A percentile compares a stretch with the other conserved stretches of the same genome.
phyloP scores from a whole-genome alignment of 2,797 vertebrate species.

The Garrulus glandarius region DNA sequence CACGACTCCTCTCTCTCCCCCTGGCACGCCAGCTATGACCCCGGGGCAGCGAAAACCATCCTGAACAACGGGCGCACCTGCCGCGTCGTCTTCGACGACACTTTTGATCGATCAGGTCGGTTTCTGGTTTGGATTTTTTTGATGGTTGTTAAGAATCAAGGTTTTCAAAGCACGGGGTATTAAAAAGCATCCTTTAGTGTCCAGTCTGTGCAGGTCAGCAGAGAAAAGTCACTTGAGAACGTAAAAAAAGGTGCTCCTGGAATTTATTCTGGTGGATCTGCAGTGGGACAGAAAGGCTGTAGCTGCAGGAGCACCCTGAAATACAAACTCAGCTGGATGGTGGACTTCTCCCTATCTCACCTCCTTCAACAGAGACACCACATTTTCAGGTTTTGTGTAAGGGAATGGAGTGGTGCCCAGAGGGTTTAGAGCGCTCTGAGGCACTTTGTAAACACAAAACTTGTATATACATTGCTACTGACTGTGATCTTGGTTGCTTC shows the following conservation, averaged over 20 bases:
- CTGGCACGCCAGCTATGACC: slow-evolving; percentile 85
- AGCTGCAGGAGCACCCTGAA: not conserved
- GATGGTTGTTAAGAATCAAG: not conserved
- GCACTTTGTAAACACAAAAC: not conserved
- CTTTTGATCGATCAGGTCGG: slow-evolving; percentile 87
- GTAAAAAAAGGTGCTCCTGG: fast-evolving
- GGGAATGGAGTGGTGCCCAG: too few relatives aligned
- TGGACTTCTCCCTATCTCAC: not conserved
- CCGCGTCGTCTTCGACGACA: slow-evolving; percentile 88
- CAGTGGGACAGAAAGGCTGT: not conserved
- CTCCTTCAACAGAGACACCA: fast-evolving
- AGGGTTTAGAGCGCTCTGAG: not conserved
- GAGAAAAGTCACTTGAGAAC: not conserved
- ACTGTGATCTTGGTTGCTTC: not conserved
- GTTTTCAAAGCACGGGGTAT: not conserved
- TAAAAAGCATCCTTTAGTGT: not conserved
- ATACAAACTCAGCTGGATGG: not conserved
- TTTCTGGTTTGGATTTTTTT: not conserved
- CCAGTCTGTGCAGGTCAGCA: not conserved
- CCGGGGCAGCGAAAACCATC: slow-evolving; percentile 83
- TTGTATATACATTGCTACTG: fast-evolving
- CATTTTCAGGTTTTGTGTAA: not conserved
- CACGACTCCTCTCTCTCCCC: slow-evolving; percentile 78
- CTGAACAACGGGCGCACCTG: slow-evolving; percentile 92
- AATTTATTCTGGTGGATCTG: not conserved